phyloP scores from a whole-genome alignment of 2,113 vertebrate genomes.

The Brienomyrus brachyistius region DNA sequence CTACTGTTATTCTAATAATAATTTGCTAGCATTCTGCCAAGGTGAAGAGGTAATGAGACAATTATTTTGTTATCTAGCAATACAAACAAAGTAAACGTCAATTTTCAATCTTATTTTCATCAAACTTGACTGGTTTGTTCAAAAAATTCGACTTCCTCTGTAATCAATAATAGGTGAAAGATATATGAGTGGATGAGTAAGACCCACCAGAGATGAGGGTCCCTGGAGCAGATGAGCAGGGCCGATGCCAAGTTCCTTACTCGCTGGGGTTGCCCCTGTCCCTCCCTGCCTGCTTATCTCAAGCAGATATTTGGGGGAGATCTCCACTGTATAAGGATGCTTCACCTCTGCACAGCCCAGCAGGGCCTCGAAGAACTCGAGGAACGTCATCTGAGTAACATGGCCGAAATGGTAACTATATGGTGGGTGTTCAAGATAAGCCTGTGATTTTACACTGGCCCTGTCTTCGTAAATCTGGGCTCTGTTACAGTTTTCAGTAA shows the following conservation, averaged over 20 bases:
- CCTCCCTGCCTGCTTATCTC: background rate
- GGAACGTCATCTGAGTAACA: constrained; percentile 72
- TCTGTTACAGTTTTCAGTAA: background rate
- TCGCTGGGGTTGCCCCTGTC: background rate
- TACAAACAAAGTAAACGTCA: background rate
- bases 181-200: background rate
- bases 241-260: constrained; percentile 4
- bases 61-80: background rate
- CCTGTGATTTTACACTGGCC: background rate
- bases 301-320: background rate
- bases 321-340: constrained; percentile 26
- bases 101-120: background rate
- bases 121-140: background rate
- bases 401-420: background rate
- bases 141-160: background rate
- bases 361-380: constrained; percentile 89
- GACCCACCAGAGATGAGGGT: constrained; percentile 29
- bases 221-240: background rate
- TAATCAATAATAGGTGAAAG: background rate
- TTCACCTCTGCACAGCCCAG: constrained; percentile 66
- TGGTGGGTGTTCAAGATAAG: no score
- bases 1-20: background rate
- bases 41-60: background rate
- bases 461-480: background rate
- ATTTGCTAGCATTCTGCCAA: background rate